Evolutionary conservation across 2,113 vertebrate species (phyloP).

Genomic region (Hydropotes inermis): DNA sequence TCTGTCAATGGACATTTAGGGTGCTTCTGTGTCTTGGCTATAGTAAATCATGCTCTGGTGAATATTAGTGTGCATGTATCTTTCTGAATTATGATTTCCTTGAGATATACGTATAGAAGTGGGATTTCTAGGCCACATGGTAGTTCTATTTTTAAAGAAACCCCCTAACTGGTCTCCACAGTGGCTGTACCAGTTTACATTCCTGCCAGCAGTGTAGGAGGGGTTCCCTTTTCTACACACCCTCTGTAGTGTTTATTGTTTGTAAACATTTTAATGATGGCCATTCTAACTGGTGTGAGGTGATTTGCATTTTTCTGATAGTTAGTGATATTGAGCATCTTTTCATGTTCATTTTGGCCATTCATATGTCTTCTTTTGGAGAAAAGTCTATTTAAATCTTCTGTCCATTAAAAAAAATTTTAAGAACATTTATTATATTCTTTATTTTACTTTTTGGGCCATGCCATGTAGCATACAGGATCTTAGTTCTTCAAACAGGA

Average conservation of each 20-base stretch:
- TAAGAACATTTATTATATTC: not conserved
- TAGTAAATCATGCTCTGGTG: not conserved
- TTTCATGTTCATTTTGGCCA: not conserved
- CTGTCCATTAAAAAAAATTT: not conserved
- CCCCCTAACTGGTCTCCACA: not conserved
- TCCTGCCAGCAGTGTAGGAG: not conserved
- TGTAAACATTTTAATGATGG: not conserved
- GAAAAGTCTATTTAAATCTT: not conserved
- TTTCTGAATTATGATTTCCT: not conserved
- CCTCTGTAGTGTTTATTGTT: not conserved
- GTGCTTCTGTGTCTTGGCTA: not conserved
- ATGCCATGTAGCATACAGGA: accelerated
- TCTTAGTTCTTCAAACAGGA: not conserved
- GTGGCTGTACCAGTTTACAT: not conserved
- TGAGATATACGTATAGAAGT: not conserved
- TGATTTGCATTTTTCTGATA: not conserved
- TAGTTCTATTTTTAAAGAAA: not conserved
- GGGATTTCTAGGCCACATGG: not conserved
- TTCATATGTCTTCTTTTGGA: not conserved
- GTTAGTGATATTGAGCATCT: not conserved
- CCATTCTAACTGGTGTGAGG: not conserved
- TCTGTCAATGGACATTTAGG: not conserved
- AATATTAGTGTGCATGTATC: not conserved
- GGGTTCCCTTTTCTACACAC: not conserved
- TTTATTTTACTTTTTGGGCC: not conserved